Evolutionary conservation across 2,113 vertebrate genomes (phyloP).

Genomic region (Mobula hypostoma): DNA sequence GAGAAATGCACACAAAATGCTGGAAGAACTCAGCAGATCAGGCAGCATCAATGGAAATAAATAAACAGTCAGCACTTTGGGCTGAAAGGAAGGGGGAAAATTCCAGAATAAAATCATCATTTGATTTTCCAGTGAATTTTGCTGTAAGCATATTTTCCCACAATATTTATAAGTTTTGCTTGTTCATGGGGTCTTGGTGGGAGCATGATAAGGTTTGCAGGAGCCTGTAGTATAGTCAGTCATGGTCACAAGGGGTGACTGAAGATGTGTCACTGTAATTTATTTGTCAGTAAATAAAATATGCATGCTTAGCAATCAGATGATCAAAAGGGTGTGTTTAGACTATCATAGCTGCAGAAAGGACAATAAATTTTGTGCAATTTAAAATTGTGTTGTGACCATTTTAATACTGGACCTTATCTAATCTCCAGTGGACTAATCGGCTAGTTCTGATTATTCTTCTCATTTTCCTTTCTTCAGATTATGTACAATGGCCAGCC

Average conservation of each 20-base stretch:
- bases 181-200: neutral
- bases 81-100: no score
- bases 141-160: neutral
- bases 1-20: no score
- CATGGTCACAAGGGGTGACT: neutral
- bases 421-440: neutral
- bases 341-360: neutral
- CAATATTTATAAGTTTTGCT: neutral
- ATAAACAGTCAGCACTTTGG: no score
- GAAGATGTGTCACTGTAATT: neutral
- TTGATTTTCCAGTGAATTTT: neutral
- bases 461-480: constrained; percentile 49
- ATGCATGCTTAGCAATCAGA: neutral
- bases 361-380: neutral
- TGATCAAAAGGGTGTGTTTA: neutral
- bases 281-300: neutral
- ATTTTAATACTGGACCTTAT: neutral
- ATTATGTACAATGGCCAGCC: constrained; percentile 94
- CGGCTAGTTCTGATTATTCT: fast-evolving
- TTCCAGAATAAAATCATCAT: no score
- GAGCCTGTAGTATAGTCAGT: neutral
- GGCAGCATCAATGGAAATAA: no score
- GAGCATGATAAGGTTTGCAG: neutral
- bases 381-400: neutral
- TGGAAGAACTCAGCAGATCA: no score